Base-by-base conservation (phyloP, 2,888 invertebrate species). In the Drosophila picticornis region DNA sequence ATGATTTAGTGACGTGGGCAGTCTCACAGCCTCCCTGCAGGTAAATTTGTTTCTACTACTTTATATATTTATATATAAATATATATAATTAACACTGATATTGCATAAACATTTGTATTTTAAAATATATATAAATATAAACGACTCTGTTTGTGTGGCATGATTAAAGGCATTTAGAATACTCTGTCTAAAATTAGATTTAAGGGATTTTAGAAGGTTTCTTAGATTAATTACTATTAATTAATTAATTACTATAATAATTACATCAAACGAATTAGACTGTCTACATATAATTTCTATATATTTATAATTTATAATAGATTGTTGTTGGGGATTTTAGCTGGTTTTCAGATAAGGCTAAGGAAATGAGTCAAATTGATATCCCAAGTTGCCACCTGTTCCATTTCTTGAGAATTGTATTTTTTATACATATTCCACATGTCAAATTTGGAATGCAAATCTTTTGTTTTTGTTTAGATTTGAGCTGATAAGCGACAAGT, bases 1-100 rank as follows among this genome's bases (percentile, higher is more conserved):
- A 65, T 48, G 56, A 36, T 55, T 38, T 36, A 25, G 40, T 80
- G 67, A 72, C 66, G 79, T 63, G 48, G 75, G 71, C 40, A 31
- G 55, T 32, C n/a, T 29, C 58, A 58, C 59, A 65, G 59, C n/a
- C 27, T 13, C 40, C 32, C 69, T 46, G 22, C 2, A 36, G 40
- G 19, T 6, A 25, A 2, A 25, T 25, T 19, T 31, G 22, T 34
- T 27, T 64, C 3, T 25, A 25, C 2, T 27, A 19, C 19, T 19
- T 36, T 36, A 16, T 25, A 0, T 36, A 53, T 36, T 19, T 27
- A 25, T 22, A 7, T 10, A 34, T 25, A n/a, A 6, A 11, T 19
- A 7, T 46, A 32, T 7, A 4, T 22, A 22, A 19, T 36, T 36
- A 36, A 7, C 19, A n/a, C n/a, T 5, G 40, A 36, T 46, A 38